Base-by-base conservation (phyloP, 2,888 invertebrate genomes). In the Entomobrya multifasciata region DNA sequence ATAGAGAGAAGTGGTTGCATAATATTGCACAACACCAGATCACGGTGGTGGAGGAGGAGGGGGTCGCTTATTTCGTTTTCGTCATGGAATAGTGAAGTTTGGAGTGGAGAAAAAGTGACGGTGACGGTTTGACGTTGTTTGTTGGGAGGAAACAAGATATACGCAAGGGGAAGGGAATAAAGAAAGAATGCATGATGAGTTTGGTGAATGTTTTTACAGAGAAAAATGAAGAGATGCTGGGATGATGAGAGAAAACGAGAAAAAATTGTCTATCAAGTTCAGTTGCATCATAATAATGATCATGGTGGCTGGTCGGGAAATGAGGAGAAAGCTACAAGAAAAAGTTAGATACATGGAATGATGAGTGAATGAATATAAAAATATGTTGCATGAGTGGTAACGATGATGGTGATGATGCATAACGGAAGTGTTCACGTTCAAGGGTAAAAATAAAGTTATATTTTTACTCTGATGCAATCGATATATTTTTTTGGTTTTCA, bases 191-290 rank as follows among this genome's bases (percentile, higher is more conserved):
- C 36, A 22, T 25, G 22, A 70, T 47, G 47, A 65, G 65, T 36
- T 65, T 65, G 27, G 41, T 27, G 20, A 27, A 41, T 49, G 79
- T 36, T 36, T 36, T 36, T n/a, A n/a, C n/a, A 36, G 36, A 44
- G 47, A 30, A 44, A 20, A 20, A 15, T 44, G 47, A 20, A n/a
- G 22, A 57, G 57, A n/a, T n/a, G n/a, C n/a, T n/a, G 77, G 41
- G 57, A 77, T 20, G 77, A 60, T 30, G 25, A 70, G 41, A 30
- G 55, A 65, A 65, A n/a, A 36, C 36, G 49, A 27, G 22, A 52
- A 57, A 72, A 72, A 70, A 72, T n/a, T 81, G 81, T 81, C 72
- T 81, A 72, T 81, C 81, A 81, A 72, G 44, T 70, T 25, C 36
- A 36, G 20, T 72, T 80, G 79, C 79, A 80, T 81, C 52, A 77